phyloP scores from a whole-genome alignment of 1,140 invertebrate species.

The Zelostemma sp. region DNA sequence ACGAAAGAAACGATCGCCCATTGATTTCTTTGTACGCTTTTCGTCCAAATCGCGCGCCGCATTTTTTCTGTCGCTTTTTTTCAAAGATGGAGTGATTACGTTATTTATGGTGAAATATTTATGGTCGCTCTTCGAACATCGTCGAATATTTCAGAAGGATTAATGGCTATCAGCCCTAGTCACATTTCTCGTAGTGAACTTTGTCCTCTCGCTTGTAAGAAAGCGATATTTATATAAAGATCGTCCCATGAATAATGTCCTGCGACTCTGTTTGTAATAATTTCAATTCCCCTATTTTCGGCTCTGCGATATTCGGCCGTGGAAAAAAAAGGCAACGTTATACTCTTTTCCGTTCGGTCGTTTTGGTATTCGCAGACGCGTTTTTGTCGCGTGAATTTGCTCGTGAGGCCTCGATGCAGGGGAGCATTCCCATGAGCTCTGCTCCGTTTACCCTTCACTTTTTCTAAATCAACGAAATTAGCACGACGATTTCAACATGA shows the following conservation, averaged over 20 bases:
- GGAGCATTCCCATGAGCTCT: conserved; percentile 44
- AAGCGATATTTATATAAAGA: conserved; percentile 30
- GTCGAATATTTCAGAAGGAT: neutral
- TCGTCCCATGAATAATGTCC: conserved; percentile 31
- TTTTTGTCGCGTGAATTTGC: conserved; percentile 38
- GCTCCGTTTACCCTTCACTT: neutral
- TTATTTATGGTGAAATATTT: neutral
- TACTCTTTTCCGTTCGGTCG: conserved; percentile 26
- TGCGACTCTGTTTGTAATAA: conserved; percentile 39
- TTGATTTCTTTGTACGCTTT: too few species aligned
- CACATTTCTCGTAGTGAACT: conserved; percentile 18
- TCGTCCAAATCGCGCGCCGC: too few species aligned
- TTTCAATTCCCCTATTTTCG: conserved; percentile 22
- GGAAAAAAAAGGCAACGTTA: conserved; percentile 25
- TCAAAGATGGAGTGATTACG: neutral
- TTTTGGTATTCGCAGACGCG: conserved; percentile 46
- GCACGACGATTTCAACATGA: neutral
- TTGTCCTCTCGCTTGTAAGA: conserved; percentile 14
- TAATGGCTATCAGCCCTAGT: neutral
- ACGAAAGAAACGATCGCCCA: neutral
- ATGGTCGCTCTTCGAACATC: neutral
- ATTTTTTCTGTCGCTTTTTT: neutral
- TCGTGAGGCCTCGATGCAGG: conserved; percentile 41
- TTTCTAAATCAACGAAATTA: conserved; percentile 31
- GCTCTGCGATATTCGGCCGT: neutral